These are phyloP conservation scores for Dryas iulia DNA, from an alignment of 1,140 invertebrate species.

Conservation along the genomic window DNA sequence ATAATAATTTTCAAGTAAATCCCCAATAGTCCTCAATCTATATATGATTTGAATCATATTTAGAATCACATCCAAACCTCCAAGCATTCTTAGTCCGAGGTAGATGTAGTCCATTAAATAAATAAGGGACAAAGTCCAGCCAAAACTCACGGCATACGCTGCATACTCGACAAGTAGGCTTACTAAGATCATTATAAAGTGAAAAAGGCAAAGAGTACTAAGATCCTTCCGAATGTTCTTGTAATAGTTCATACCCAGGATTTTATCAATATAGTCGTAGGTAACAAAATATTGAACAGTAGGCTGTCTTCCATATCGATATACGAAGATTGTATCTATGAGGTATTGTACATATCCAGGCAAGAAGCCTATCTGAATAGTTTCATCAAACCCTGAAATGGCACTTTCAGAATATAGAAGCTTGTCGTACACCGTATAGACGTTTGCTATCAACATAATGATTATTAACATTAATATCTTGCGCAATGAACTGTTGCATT, in stretches of 20 bases:
- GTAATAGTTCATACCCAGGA: background rate
- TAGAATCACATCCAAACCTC: conserved; percentile 2
- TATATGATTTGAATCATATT: conserved; percentile 11
- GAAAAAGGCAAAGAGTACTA: background rate
- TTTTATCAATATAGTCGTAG: conserved; percentile 11
- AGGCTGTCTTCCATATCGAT: conserved; percentile 9
- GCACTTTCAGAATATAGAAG: background rate
- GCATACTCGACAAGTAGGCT: background rate
- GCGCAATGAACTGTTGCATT: no score
- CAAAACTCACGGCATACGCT: background rate
- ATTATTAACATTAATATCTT: no score
- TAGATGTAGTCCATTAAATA: conserved; percentile 12
- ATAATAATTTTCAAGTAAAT: conserved; percentile 15
- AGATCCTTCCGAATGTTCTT: conserved; percentile 3
- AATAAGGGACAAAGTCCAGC: background rate
- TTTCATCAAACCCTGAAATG: background rate
- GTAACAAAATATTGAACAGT: conserved; percentile 9
- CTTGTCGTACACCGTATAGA: background rate
- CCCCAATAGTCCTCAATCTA: conserved; percentile 20
- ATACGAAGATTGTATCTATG: conserved; percentile 10
- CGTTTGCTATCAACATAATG: background rate
- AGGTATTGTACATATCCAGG: conserved; percentile 14
- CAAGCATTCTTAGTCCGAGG: conserved; percentile 6
- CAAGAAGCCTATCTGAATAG: background rate
- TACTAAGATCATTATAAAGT: background rate